Conservation (phyloP, 2,113 vertebrate species). For the Zosterops pallidus region DNA sequence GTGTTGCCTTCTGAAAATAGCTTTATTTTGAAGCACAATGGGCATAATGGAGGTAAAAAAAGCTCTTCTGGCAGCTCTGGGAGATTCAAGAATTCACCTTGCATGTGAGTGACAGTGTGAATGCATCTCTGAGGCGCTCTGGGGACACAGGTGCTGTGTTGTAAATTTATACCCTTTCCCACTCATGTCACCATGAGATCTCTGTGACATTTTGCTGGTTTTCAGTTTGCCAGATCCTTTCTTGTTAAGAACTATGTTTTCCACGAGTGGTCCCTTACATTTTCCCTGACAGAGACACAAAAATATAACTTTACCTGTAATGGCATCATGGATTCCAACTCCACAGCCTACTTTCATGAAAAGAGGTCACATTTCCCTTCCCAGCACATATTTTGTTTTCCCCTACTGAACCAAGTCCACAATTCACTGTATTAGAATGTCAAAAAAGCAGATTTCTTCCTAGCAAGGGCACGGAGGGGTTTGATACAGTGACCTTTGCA, state of each 20-base stretch:
- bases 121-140: background rate
- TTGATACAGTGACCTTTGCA: background rate
- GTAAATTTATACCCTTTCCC: background rate
- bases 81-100: background rate
- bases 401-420: background rate
- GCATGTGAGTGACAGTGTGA: background rate
- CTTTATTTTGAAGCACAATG: background rate
- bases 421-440: background rate
- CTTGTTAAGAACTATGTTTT: background rate
- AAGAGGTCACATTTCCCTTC: rapidly evolving
- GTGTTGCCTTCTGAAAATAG: background rate
- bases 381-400: background rate
- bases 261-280: background rate
- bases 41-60: background rate
- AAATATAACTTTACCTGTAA: background rate
- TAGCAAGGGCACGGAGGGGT: rapidly evolving
- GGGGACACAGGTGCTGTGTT: background rate
- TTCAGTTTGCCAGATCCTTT: background rate
- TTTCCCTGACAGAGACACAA: background rate
- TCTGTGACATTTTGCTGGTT: background rate
- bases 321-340: background rate
- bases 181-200: background rate
- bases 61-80: background rate
- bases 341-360: background rate
- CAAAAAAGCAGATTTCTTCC: background rate